phyloP scores from a whole-genome alignment of 2,113 vertebrate species.

The Esox niger region DNA sequence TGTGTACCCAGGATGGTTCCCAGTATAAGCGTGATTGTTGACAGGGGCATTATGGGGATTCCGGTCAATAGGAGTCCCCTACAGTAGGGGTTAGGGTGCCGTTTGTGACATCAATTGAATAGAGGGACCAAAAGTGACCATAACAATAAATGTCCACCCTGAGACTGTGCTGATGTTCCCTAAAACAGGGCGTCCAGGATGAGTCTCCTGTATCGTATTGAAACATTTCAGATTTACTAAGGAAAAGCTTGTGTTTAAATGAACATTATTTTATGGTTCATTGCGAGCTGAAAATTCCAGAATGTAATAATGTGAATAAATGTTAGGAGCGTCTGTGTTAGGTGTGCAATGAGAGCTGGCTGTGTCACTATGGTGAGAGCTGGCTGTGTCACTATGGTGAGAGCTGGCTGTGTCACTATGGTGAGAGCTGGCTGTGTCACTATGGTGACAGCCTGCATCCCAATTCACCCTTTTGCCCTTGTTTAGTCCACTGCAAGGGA shows the following conservation, averaged over 20 bases:
- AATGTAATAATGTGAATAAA: conserved; percentile 21
- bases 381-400: conserved; percentile 5
- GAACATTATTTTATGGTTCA: conserved; percentile 2
- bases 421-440: conserved; percentile 1
- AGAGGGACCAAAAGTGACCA: neutral
- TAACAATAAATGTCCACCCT: neutral
- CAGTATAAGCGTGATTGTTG: too few relatives aligned
- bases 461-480: too few relatives aligned
- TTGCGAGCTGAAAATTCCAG: neutral
- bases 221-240: conserved; percentile 3
- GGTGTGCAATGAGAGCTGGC: neutral
- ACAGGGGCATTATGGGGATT: too few relatives aligned
- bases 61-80: too few relatives aligned
- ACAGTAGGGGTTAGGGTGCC: too few relatives aligned
- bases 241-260: neutral
- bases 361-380: conserved; percentile 3
- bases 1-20: too few relatives aligned
- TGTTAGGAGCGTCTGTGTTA: neutral
- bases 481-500: too few relatives aligned
- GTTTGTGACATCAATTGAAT: too few relatives aligned
- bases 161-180: neutral
- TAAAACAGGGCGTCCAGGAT: neutral
- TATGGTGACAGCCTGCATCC: too few relatives aligned
- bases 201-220: neutral
- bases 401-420: conserved; percentile 1